A percentile compares a stretch with the other conserved stretches of the same genome.
phyloP scores from a whole-genome alignment of 2,113 vertebrate species.

The Phyllostomus hastatus region DNA sequence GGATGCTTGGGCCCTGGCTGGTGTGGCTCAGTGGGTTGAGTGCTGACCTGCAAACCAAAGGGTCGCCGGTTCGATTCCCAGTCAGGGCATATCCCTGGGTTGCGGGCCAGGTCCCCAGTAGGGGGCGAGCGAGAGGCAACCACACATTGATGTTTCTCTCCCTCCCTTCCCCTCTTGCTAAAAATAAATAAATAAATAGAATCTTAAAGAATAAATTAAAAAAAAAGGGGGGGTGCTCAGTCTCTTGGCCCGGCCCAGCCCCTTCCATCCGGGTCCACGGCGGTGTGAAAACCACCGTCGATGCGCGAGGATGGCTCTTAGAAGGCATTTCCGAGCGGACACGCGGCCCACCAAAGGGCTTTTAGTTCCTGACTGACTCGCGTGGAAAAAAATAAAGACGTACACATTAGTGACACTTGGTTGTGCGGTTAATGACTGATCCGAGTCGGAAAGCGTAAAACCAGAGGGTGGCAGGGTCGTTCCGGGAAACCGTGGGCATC shows the following conservation, averaged over 20 bases:
- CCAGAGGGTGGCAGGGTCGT: background rate
- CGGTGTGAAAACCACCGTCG: background rate
- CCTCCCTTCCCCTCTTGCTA: too few species aligned
- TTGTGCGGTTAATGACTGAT: background rate
- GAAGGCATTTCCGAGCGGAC: background rate
- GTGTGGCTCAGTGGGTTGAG: too few species aligned
- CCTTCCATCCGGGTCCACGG: rapidly evolving
- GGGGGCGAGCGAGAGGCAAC: too few species aligned
- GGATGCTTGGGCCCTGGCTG: background rate
- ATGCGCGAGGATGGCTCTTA: background rate
- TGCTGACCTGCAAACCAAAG: too few species aligned
- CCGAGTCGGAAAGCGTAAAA: background rate
- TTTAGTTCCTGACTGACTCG: background rate
- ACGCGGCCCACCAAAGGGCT: background rate
- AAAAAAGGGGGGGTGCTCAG: too few species aligned
- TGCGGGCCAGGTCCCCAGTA: too few species aligned
- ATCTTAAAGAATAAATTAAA: too few species aligned
- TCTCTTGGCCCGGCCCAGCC: background rate
- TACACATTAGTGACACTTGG: background rate
- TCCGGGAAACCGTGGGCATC: background rate
- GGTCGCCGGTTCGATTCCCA: too few species aligned
- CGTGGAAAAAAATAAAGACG: background rate
- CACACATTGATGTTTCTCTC: too few species aligned
- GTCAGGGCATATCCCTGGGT: too few species aligned
- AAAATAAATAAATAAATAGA: too few species aligned